Evolutionary conservation across 1,140 invertebrate species (phyloP), one percentile per base, ranked within the genome.

Genomic region (Linepithema humile): DNA sequence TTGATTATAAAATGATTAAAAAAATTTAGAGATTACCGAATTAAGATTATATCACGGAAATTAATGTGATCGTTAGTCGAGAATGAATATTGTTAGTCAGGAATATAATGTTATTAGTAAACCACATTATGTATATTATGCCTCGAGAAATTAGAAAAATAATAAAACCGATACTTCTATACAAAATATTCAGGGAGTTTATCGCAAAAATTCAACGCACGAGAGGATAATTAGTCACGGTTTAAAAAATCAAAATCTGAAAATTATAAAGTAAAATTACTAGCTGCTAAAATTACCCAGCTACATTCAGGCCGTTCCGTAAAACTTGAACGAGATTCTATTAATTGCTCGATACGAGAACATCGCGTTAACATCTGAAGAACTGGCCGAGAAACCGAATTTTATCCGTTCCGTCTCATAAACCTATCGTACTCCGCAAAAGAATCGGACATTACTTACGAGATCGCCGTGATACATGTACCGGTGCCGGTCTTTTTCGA

Each of bases 381-480:
- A 80, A 43, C 12, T 32, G 35, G 23, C 26, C 55, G 53, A n/a
- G 35, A 15, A 38, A 15, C 35, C 67, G 26, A 57, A 32, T 43
- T 55, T 48, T 45, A 35, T 45, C 40, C 60, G 59, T 65, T 53
- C 20, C 62, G 35, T 17, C 23, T 78, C 62, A 55, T 78, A 78
- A 78, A 78, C 23, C 62, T 40, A 50, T 78, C 64, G 48, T 45
- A 15, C 45, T n/a, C 69, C 4, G 15, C 45, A 67, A 45, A 78
- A 40, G 48, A 29, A 38, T 29, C 32, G 48, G 12, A 40, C 57
- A 50, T 64, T 77, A 59, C 26, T 55, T 38, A 38, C 15, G 73
- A 65, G 43, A 77, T 77, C n/a, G 40, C 40, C 26, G 75, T 29
- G 45, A 78, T 35, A 35, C 48, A 45, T 69, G 62, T 67, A 53